Percentiles rank a stretch among this genome's conserved stretches.
Conservation (phyloP, 2,888 invertebrate genomes). For the Schrankia costaestrigalis region DNA sequence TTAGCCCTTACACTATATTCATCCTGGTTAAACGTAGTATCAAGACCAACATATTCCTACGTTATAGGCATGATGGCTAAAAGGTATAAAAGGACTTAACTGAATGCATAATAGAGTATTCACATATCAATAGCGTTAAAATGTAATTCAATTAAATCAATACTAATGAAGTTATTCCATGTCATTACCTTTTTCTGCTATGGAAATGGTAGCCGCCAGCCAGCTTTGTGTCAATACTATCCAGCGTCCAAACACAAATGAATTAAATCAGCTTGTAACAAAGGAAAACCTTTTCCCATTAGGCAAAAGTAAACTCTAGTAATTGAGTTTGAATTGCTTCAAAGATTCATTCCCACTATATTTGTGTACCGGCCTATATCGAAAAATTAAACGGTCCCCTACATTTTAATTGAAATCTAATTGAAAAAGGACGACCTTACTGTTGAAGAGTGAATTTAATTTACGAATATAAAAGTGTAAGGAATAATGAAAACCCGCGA, state of each 20-base stretch:
- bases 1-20: no score
- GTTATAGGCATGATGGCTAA: no score
- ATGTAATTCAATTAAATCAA: no score
- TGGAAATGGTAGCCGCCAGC: slow-evolving; percentile 23
- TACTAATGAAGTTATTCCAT: slow-evolving; percentile 20
- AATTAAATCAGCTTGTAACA: slow-evolving; percentile 59
- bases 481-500: slow-evolving; percentile 12
- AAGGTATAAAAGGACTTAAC: no score
- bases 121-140: no score
- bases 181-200: slow-evolving; percentile 22
- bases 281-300: slow-evolving; percentile 67
- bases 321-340: slow-evolving; percentile 76
- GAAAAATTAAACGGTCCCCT: slow-evolving; percentile 50
- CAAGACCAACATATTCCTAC: no score
- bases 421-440: slow-evolving; percentile 34
- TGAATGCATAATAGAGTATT: no score
- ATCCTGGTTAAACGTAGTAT: no score
- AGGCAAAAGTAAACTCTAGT: slow-evolving; percentile 68
- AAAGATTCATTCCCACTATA: slow-evolving; percentile 69
- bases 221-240: slow-evolving; percentile 49
- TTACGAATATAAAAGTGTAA: slow-evolving; percentile 25
- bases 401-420: slow-evolving; percentile 57
- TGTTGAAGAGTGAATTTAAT: slow-evolving; percentile 24
- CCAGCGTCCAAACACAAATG: slow-evolving; percentile 56
- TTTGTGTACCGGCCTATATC: slow-evolving; percentile 46